Evolutionary conservation across 2,888 invertebrate genomes (phyloP), one percentile per base, ranked within the genome.

Genomic region (Dioctria linearis): DNA sequence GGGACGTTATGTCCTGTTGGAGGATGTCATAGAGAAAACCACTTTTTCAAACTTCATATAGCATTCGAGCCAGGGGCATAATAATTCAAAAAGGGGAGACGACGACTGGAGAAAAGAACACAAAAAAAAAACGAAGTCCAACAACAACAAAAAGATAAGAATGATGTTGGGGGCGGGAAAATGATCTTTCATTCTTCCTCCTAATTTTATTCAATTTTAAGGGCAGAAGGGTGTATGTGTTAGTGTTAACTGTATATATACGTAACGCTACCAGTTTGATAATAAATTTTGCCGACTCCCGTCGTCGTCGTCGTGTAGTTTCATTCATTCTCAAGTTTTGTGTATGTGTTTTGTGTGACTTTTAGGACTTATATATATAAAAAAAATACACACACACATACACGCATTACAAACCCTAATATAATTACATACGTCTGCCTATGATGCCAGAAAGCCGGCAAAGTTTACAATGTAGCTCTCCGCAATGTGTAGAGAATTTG

Each of bases 141-240:
- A 25, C 25, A 25, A 25, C 25, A 25, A 25, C 25, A 25, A 25
- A 25, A 25, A 25, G 25, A 25, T 25, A 25, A 40, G 57, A 61
- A 42, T 11, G 63, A 11, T 25, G 63, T 11, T 13, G 42, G 39
- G 61, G 61, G 63, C 37, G 61, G 46, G 46, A 76, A 73, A 76
- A 76, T 63, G 63, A 63, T 76, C 76, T 49, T 76, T 76, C 76
- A 76, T 76, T 76, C 25, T 25, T 25, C 40, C 76, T 76, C 63
- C 63, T 76, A 76, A 76, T 76, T 76, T 76, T 63, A 76, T 76
- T 63, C 76, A 76, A 76, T 76, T 76, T 76, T 37, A 76, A 63
- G 49, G 9, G 63, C 61, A 11, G 4, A 25, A 57, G 46, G 9
- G 37, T 40, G 40, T 4, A 40, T 65, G 65, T 66, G 66, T 66